Percentiles rank a stretch among this genome's conserved stretches.
Evolutionary conservation across 2,797 vertebrate genomes (phyloP).

Genomic region (Sebastiscus tertius): DNA sequence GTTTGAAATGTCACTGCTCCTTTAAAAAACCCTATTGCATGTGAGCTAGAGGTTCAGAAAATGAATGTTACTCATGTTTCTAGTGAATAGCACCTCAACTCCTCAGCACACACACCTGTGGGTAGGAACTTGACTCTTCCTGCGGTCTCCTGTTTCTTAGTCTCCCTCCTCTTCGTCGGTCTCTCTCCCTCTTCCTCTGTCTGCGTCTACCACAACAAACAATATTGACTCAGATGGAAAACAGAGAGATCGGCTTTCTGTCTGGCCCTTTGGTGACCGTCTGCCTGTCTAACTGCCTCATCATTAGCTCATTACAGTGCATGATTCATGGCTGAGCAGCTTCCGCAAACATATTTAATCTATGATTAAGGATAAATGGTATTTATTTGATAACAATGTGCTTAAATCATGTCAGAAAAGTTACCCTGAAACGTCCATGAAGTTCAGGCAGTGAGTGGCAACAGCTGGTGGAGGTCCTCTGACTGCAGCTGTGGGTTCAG

Average conservation of each 20-base stretch:
- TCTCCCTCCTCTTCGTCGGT: conserved; percentile 11
- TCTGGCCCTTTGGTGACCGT: conserved; percentile 18
- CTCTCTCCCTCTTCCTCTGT: neutral
- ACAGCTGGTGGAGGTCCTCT: neutral
- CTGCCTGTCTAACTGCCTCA: neutral
- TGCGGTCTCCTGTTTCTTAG: conserved; percentile 28
- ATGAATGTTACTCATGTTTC: conserved; percentile 8
- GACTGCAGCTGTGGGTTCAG: neutral
- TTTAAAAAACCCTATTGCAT: neutral
- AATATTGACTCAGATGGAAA: conserved; percentile 33
- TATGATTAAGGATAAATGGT: no score
- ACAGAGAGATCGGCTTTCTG: conserved; percentile 43
- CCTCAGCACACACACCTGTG: conserved; percentile 23
- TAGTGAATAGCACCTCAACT: neutral
- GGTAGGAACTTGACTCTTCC: conserved; percentile 40
- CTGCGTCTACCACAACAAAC: conserved; percentile 50
- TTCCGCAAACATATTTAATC: neutral
- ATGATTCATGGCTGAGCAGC: neutral
- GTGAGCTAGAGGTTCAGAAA: neutral
- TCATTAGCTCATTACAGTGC: neutral
- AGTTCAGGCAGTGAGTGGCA: neutral
- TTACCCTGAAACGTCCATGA: neutral
- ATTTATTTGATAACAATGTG: neutral
- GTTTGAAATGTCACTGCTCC: neutral
- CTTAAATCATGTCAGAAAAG: neutral